Base-by-base conservation (phyloP, 1,140 invertebrate species). In the Triops cancriformis region DNA sequence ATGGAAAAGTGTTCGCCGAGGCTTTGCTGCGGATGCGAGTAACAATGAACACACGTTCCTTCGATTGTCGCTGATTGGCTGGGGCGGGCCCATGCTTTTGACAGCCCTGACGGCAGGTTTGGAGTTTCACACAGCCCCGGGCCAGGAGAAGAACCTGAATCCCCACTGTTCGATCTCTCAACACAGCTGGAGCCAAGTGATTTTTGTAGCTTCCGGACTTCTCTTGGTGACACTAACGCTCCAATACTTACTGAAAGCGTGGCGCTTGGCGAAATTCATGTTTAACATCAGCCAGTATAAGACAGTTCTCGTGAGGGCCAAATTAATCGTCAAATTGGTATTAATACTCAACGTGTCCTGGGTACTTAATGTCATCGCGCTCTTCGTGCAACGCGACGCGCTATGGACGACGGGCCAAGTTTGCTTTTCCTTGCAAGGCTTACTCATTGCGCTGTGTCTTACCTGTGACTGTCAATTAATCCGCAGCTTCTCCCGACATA, bases 391-490 rank as follows among this genome's bases (percentile, higher is more conserved):
- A 1, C 27, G 11, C 18, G 41, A 31, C 1, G 28, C 26, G 12
- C 45, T 41, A 4, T 76, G 28, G 28, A 27, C 28, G 0, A 10
- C 31, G 74, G 26, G 37, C 31, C 74, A 43, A 27, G 74, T 42
- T 18, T 26, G 26, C 18, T 76, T 31, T 28, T 76, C 74, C 11
- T 11, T 42, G 0, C 74, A 31, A 45, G 74, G 74, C 26, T 28
- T 76, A 43, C 3, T 45, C 26, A 43, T 45, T 23, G 74, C 74
- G 18, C 41, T 76, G 27, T 45, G 37, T 28, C 41, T 76, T 18
- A 76, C 74, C n/a, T 76, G 74, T 45, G 41, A 76, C 37, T 76
- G 74, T 26, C 26, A 76, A 41, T 45, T 76, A 43, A 76, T 76
- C 74, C 37, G 45, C 37, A 76, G 74, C 74, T 76, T 76, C 74